A percentile compares a stretch with the other conserved stretches of the same genome.
These are phyloP conservation scores for Rhinoraja longicauda DNA, from an alignment of 2,797 vertebrate species.

Conservation along the genomic window DNA sequence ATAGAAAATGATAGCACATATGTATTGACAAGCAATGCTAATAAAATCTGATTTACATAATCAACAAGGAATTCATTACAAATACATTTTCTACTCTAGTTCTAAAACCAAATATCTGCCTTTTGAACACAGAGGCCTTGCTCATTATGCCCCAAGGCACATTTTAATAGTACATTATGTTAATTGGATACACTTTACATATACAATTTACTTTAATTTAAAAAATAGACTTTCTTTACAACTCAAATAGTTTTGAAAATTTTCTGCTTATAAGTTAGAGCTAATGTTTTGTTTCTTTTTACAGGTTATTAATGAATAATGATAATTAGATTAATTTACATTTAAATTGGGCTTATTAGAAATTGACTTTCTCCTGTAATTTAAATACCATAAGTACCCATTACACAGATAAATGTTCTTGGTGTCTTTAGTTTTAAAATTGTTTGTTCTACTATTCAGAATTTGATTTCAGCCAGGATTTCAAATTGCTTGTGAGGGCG, in stretches of 20 bases:
- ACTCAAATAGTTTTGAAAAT: constrained; percentile 27
- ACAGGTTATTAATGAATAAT: constrained; percentile 24
- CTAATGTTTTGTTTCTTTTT: background rate
- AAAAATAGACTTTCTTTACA: background rate
- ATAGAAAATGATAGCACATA: background rate
- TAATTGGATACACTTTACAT: constrained; percentile 1
- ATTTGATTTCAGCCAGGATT: constrained; percentile 16
- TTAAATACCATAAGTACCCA: constrained; percentile 20
- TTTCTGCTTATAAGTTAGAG: background rate
- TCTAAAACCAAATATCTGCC: background rate
- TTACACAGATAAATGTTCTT: background rate
- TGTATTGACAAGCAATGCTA: background rate
- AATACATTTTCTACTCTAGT: background rate
- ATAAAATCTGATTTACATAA: constrained; percentile 9
- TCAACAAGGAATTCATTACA: background rate
- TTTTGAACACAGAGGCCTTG: background rate
- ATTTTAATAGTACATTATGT: background rate
- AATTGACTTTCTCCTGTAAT: constrained; percentile 26
- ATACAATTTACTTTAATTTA: constrained; percentile 14
- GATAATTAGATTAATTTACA: constrained; percentile 31
- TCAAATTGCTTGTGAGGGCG: too few relatives aligned
- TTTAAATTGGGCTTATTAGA: constrained; percentile 28
- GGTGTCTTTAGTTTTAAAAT: constrained; percentile 1
- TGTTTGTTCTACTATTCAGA: constrained; percentile 26
- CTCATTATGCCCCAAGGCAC: background rate